Percentiles rank a stretch among this genome's conserved stretches.
Evolutionary conservation across 2,888 invertebrate species (phyloP).

Genomic region (Andrena marginata): DNA sequence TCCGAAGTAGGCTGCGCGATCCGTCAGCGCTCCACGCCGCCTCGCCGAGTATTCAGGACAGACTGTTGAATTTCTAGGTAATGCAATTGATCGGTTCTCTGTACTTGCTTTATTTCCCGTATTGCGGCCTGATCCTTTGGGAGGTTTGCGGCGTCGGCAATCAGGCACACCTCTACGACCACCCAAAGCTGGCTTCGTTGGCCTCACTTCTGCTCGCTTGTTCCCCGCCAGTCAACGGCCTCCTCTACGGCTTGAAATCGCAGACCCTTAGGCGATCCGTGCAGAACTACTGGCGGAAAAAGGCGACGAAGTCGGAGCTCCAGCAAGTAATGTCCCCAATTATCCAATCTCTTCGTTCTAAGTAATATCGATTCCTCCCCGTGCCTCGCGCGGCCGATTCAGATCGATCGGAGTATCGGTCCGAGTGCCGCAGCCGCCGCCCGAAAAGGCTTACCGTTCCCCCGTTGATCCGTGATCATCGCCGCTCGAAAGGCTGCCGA

Average conservation of each 20-base stretch:
- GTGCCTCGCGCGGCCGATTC: too few species aligned
- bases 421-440: too few species aligned
- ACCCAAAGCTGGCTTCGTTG: slow-evolving; percentile 86
- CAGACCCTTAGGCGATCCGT: slow-evolving; percentile 90
- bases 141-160: slow-evolving; percentile 85
- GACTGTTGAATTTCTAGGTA: slow-evolving; percentile 83
- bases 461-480: background rate
- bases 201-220: slow-evolving; percentile 89
- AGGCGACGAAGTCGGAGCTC: slow-evolving; percentile 92
- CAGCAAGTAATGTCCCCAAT: slow-evolving; percentile 86
- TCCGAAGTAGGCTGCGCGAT: background rate
- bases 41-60: background rate
- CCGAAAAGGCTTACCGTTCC: too few species aligned
- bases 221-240: slow-evolving; percentile 91
- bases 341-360: background rate
- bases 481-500: too few species aligned
- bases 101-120: slow-evolving; percentile 90
- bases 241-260: slow-evolving; percentile 92
- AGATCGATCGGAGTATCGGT: too few species aligned
- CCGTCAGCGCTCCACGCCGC: background rate
- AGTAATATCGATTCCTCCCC: background rate
- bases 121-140: slow-evolving; percentile 90
- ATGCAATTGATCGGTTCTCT: slow-evolving; percentile 91
- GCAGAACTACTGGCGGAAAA: slow-evolving; percentile 92
- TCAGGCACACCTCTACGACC: slow-evolving; percentile 74